Base-by-base conservation (phyloP, 2,113 vertebrate genomes). In the Oncorhynchus nerka region DNA sequence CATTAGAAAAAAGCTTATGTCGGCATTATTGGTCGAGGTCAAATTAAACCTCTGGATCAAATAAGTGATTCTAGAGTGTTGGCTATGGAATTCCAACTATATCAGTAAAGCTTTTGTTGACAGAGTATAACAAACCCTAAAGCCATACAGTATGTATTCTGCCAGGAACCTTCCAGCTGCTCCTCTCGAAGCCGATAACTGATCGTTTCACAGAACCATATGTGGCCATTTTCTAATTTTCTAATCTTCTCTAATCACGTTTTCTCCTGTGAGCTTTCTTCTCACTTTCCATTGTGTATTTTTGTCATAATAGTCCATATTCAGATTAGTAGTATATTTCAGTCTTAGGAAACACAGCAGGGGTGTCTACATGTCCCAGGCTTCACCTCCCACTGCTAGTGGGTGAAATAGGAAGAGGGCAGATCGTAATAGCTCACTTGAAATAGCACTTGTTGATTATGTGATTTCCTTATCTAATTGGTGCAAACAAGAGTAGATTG, bases 401-500 rank as follows among this genome's bases (percentile, higher is more conserved):
- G 90, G 90, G 87, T 86, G 88, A 87, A 89, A n/a, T 84, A 79
- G 86, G 88, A 83, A 89, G 87, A 81, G 80, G 76, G 85, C 74
- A 68, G 59, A 61, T 85, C 68, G 55, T 75, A 70, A 86, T 67
- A 62, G 59, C 59, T 81, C 82, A 75, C 81, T 69, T 66, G 83
- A 82, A 84, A 84, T 84, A 79, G 85, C 87, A 71, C 19, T 82
- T 85, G 88, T 91, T 87, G 88, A 89, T 83, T 84, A 84, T 70
- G 75, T 11, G 79, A 72, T 79, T 81, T 88, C 80, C 85, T 45
- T 80, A 87, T 92, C 88, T 91, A 91, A 93, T 89, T 92, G 88
- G 86, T 80, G 87, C 86, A 91, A 92, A 91, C 86, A 88, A 78
- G 87, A 89, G 90, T 92, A 89, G 79, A 79, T 71, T 78, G 82